These are phyloP conservation scores for Mus spicilegus DNA, from an alignment of 2,113 vertebrate genomes.

Conservation along the genomic window DNA sequence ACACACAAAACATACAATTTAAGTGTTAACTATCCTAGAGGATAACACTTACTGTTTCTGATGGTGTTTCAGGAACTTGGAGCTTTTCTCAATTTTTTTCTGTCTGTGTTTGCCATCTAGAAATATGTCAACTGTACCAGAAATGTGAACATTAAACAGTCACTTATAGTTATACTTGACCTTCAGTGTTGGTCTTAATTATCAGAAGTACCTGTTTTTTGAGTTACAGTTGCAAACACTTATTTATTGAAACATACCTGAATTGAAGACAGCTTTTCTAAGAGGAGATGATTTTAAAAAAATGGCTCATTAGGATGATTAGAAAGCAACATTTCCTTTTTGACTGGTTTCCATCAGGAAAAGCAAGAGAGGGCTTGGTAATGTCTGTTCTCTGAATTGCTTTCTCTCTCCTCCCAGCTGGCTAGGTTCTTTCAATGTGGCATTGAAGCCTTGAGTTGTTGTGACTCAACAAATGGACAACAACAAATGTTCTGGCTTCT, in stretches of 20 bases:
- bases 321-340: neutral
- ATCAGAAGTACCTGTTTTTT: neutral
- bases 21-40: neutral
- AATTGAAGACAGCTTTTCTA: neutral
- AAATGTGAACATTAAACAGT: neutral
- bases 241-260: slow-evolving; percentile 12
- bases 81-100: neutral
- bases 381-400: neutral
- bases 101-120: neutral
- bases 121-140: neutral
- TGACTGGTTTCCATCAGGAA: neutral
- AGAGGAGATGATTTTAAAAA: neutral
- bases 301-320: neutral
- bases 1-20: neutral
- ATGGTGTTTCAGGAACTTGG: neutral
- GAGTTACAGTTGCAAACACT: neutral
- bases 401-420: neutral
- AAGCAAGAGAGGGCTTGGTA: neutral
- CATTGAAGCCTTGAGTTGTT: slow-evolving; percentile 24
- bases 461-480: slow-evolving; percentile 65
- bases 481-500: slow-evolving; percentile 66
- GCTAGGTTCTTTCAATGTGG: slow-evolving; percentile 12
- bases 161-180: neutral
- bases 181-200: neutral
- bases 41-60: neutral